Evolutionary conservation across 2,113 vertebrate genomes (phyloP).

Genomic region (Thunnus maccoyii): DNA sequence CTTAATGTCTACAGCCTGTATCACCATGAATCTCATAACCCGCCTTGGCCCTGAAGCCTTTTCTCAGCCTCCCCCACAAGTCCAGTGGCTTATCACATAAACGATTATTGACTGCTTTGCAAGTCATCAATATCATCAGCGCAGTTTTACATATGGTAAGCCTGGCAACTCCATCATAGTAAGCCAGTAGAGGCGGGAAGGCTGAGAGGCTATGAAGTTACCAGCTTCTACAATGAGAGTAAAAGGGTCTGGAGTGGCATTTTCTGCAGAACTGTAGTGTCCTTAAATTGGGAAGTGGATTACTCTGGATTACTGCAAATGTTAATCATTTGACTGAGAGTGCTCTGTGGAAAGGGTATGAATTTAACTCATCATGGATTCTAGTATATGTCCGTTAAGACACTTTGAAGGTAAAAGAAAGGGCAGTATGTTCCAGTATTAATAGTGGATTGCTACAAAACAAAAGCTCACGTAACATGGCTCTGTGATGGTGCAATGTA

Average conservation of each 20-base stretch:
- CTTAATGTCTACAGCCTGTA: conserved; percentile 66
- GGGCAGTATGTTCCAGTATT: conserved; percentile 10
- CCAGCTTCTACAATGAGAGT: conserved; percentile 31
- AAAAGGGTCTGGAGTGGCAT: conserved; percentile 21
- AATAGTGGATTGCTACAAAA: conserved; percentile 33
- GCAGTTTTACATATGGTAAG: conserved; percentile 75
- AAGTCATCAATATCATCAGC: conserved; percentile 71
- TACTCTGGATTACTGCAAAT: conserved; percentile 34
- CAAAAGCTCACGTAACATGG: conserved; percentile 62
- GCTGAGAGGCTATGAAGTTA: conserved; percentile 24
- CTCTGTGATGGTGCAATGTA: conserved; percentile 71
- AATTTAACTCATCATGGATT: conserved; percentile 25
- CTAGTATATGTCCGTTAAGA: conserved; percentile 10
- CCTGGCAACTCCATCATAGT: conserved; percentile 68
- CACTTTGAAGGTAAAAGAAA: conserved; percentile 51
- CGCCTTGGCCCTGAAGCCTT: conserved; percentile 49
- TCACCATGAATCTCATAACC: conserved; percentile 71
- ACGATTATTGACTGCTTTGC: conserved; percentile 75
- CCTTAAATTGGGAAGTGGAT: conserved; percentile 34
- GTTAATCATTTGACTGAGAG: conserved; percentile 37
- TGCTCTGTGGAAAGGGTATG: conserved; percentile 15
- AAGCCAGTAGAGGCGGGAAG: conserved; percentile 57
- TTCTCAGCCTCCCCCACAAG: conserved; percentile 62
- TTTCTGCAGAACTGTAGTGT: conserved; percentile 11
- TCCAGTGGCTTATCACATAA: conserved; percentile 77